Percentiles rank a stretch among this genome's conserved stretches.
phyloP scores from a whole-genome alignment of 2,888 invertebrate species.

The Morpho helenor region DNA sequence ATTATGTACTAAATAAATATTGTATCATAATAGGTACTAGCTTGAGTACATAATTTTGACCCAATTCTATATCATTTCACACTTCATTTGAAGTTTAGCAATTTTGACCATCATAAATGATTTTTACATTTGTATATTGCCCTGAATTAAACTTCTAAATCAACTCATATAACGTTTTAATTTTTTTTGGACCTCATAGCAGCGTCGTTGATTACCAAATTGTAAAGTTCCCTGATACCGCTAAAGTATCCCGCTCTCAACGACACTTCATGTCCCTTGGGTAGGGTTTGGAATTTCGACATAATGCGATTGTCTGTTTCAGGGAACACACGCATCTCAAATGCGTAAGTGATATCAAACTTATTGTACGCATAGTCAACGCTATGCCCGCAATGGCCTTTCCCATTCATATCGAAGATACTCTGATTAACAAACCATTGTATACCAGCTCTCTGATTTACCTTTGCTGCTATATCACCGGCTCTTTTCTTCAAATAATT shows the following conservation, averaged over 20 bases:
- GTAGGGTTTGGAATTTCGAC: conserved; percentile 53
- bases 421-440: conserved; percentile 49
- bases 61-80: conserved; percentile 51
- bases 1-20: conserved; percentile 77
- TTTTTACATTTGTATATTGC: no score
- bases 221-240: conserved; percentile 57
- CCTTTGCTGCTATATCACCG: conserved; percentile 42
- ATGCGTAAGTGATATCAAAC: conserved; percentile 41
- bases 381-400: conserved; percentile 56
- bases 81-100: conserved; percentile 31
- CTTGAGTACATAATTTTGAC: conserved; percentile 58
- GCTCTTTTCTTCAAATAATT: conserved; percentile 37
- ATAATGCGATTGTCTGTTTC: conserved; percentile 45
- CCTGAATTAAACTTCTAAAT: no score
- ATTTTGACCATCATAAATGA: conserved; percentile 5
- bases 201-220: conserved; percentile 38
- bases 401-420: conserved; percentile 46
- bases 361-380: conserved; percentile 55
- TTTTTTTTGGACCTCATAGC: no score
- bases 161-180: conserved; percentile 3
- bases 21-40: conserved; percentile 62
- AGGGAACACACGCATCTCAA: conserved; percentile 64
- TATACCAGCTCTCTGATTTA: conserved; percentile 54
- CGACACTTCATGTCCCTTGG: conserved; percentile 47
- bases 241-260: conserved; percentile 55